Evolutionary conservation across 2,113 vertebrate genomes (phyloP), one percentile per base, ranked within the genome.

Genomic region (Jacana jacana): DNA sequence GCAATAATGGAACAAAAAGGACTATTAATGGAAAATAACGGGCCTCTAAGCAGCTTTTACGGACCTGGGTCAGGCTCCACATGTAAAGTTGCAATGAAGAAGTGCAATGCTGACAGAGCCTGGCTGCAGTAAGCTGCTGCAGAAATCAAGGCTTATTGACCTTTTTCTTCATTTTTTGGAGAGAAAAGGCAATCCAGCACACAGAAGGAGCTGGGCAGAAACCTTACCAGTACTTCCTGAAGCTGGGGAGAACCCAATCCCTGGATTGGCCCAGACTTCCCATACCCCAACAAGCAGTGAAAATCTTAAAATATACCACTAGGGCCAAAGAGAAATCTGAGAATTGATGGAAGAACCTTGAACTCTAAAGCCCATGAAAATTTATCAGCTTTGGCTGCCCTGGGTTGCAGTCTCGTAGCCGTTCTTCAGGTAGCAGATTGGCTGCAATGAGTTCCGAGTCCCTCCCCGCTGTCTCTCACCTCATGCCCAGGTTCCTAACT

Each of bases 221-320:
- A 81, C 17, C 35, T 55, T 4, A 69, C 52, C 35, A 27, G n/a
- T 7, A n/a, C 42, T 8, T 22, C 49, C 52, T 58, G 19, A 20
- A 8, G 22, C 0, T 0, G 7, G 24, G 17, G 7, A 86, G 42
- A 86, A 51, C 3, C 25, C 48, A 18, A 4, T 2, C 37, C 30
- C n/a, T 27, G 42, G 9, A 1, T 4, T 42, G 54, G 35, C 33
- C 31, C n/a, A 54, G 35, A 25, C 9, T 13, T 52, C 58, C 30
- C 0, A 0, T 3, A 28, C 22, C 35, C 44, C 70, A 48, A 48
- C 20, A 25, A 57, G 63, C 10, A 79, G 65, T 12, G 5, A 7
- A 89, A 75, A 4, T 4, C 73, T 79, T 70, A 18, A 51, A 44
- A 68, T 4, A 16, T 6, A 27, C 15, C 1, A 0, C 24, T 23